Conservation (phyloP, 2,797 vertebrate genomes). For the Pangasius krempfi region DNA sequence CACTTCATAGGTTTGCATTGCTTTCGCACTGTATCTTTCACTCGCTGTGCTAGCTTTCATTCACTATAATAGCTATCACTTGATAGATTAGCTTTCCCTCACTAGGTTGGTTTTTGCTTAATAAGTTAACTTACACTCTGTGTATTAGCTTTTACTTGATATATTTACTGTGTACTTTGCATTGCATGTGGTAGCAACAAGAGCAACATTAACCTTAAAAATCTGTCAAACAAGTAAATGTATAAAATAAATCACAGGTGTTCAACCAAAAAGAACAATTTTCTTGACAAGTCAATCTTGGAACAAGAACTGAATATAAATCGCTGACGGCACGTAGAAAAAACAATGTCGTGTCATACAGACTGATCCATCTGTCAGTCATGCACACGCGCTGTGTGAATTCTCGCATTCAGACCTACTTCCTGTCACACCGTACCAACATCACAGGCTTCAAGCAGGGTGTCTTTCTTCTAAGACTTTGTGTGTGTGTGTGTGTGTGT, state of each 20-base stretch:
- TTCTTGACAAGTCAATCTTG: background rate
- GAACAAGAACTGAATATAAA: background rate
- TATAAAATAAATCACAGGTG: background rate
- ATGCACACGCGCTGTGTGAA: background rate
- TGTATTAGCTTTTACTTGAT: background rate
- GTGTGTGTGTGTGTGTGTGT: too few relatives aligned
- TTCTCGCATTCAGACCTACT: background rate
- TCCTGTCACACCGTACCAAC: slow-evolving; percentile 24
- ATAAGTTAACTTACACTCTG: background rate
- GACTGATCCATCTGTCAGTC: background rate
- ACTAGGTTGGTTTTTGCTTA: background rate
- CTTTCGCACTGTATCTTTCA: too few relatives aligned
- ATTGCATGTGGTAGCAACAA: background rate
- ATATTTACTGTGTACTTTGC: background rate
- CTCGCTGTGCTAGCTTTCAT: background rate
- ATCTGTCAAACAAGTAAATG: background rate
- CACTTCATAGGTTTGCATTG: too few relatives aligned
- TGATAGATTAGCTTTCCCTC: background rate
- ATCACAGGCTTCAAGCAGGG: slow-evolving; percentile 27
- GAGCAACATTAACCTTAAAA: background rate
- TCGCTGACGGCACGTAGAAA: background rate
- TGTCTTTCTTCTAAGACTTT: slow-evolving; percentile 53
- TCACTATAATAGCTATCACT: background rate
- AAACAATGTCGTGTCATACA: background rate
- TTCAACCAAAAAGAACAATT: background rate